These are phyloP conservation scores for Pinna nobilis DNA, from an alignment of 1,140 invertebrate species.

Conservation along the genomic window DNA sequence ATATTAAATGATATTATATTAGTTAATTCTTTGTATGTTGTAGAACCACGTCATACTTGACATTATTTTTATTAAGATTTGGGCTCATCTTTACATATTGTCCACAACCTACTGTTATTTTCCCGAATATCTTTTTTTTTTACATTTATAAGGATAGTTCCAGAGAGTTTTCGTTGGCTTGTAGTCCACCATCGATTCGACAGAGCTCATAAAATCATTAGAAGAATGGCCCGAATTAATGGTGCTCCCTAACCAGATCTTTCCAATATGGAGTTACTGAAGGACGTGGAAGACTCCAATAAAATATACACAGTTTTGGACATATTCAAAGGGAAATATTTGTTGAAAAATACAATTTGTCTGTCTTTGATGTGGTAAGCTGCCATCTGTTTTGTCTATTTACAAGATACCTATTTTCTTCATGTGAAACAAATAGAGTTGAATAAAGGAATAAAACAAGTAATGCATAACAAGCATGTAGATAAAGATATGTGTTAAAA, in stretches of 20 bases:
- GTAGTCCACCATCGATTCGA: constrained; percentile 9
- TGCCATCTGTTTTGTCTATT: too few relatives aligned
- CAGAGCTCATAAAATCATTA: constrained; percentile 22
- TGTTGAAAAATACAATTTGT: not conserved
- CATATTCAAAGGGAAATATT: not conserved
- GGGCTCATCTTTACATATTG: constrained; percentile 54
- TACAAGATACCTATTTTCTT: too few relatives aligned
- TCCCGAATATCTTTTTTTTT: not conserved
- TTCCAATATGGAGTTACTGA: not conserved
- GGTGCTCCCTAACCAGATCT: not conserved
- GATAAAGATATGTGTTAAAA: too few relatives aligned
- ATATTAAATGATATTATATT: too few relatives aligned
- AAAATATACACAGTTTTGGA: not conserved
- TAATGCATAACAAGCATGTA: too few relatives aligned
- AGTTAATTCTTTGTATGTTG: too few relatives aligned
- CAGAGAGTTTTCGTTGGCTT: constrained; percentile 39
- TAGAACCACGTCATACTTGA: too few relatives aligned
- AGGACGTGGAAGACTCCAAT: not conserved
- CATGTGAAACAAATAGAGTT: too few relatives aligned
- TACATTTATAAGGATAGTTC: constrained; percentile 14
- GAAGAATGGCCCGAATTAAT: constrained; percentile 29
- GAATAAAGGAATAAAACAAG: too few relatives aligned
- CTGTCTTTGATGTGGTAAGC: not conserved
- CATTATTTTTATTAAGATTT: constrained; percentile 42
- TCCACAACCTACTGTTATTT: too few relatives aligned